These are phyloP conservation scores for Trididemnum clinides DNA, from an alignment of 23 tunicate species.

Conservation along the genomic window DNA sequence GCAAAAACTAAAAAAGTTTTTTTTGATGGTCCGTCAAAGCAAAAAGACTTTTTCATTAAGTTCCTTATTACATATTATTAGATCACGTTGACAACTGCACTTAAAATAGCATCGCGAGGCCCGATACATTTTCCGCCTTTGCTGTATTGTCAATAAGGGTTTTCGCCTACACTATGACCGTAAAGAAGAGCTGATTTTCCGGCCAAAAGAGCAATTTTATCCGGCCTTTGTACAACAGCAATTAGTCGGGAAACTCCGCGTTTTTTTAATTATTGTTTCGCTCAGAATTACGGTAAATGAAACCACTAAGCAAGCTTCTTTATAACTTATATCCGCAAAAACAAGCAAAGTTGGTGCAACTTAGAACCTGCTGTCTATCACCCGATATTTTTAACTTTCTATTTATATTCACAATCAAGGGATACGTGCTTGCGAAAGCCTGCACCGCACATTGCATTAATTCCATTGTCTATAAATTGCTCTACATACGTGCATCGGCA, in stretches of 20 bases:
- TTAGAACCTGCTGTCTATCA: constrained; percentile 1
- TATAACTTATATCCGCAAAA: constrained; percentile 13
- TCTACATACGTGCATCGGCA: constrained; percentile 10
- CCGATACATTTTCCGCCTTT: constrained; percentile 3
- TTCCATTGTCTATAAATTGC: neutral
- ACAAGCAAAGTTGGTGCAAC: constrained; percentile 9
- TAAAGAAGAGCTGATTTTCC: constrained; percentile 38
- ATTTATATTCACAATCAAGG: neutral
- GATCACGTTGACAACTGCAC: no score
- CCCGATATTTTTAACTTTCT: neutral
- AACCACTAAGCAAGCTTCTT: constrained; percentile 14
- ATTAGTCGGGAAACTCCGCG: constrained; percentile 24
- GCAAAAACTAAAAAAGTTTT: no score
- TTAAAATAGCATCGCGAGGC: neutral
- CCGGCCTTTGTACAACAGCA: constrained; percentile 22
- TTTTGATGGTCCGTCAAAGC: no score
- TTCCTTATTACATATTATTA: no score
- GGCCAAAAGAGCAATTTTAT: constrained; percentile 7
- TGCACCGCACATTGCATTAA: neutral
- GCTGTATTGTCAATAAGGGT: constrained; percentile 17
- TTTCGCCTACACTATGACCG: constrained; percentile 37
- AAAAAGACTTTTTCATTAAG: no score
- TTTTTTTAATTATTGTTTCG: neutral
- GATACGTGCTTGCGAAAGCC: neutral
- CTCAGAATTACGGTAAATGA: constrained; percentile 1